Conservation (phyloP, 2,797 vertebrate species). For the Schizothorax lantsangensis region DNA sequence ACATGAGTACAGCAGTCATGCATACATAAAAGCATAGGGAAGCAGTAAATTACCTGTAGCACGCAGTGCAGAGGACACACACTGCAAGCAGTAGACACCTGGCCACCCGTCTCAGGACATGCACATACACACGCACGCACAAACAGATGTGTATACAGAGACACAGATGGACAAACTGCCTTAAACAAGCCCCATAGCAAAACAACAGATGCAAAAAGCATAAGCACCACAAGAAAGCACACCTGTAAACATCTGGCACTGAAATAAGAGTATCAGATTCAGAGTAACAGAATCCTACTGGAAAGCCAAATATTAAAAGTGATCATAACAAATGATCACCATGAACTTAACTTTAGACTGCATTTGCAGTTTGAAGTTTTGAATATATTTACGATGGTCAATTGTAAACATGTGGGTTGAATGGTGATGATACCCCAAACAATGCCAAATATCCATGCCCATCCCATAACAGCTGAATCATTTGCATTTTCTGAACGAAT, state of each 20-base stretch:
- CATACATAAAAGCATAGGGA: constrained; percentile 16
- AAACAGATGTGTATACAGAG: constrained; percentile 43
- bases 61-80: constrained; percentile 74
- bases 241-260: constrained; percentile 26
- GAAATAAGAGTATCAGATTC: background rate
- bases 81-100: constrained; percentile 78
- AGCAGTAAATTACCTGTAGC: constrained; percentile 68
- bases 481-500: background rate
- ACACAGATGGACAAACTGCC: constrained; percentile 66
- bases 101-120: constrained; percentile 75
- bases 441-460: background rate
- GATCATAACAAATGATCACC: background rate
- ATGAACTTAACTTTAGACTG: background rate
- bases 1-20: background rate
- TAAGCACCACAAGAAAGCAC: constrained; percentile 21
- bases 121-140: constrained; percentile 59
- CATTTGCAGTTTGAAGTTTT: background rate
- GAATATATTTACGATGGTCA: background rate
- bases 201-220: constrained; percentile 38
- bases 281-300: background rate
- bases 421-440: background rate
- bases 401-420: background rate
- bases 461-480: background rate
- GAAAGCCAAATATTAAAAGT: background rate
- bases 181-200: constrained; percentile 55